Base-by-base conservation (phyloP, 92 coral and sea anemone species). In the Epizoanthus illoricatus region DNA sequence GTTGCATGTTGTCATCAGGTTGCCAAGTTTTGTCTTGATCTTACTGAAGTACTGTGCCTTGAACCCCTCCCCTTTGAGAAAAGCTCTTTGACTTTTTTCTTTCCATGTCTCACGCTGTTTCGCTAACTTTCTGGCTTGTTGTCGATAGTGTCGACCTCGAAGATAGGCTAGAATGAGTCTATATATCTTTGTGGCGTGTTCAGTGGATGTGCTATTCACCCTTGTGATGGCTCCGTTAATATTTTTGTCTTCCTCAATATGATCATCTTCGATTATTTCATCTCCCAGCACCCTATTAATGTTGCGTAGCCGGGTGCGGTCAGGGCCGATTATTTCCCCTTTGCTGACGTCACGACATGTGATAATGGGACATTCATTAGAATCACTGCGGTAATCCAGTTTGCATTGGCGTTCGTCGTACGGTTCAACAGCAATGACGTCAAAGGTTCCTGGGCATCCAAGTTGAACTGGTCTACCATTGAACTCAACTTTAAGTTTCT, bases 81-180 rank as follows among this genome's bases (percentile, higher is more conserved):
- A 61, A 41, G 71, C 81, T 10, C 10, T 40, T 62, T 76, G 81
- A 61, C 81, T 76, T 19, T 42, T 76, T 3, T 18, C 24, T 71
- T 82, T 75, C 90, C 90, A 87, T 28, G 33, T 28, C 69, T 18
- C 57, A 0, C 90, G 86, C 80, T 69, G 60, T 75, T 81, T 45
- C 19, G 80, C 86, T 6, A 74, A 80, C 58, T 87, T 76, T 12
- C 63, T 56, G 73, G 90, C 90, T 28, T 87, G 82, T 8, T 28
- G 23, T 28, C 90, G 86, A 43, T 75, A 87, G 75, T 87, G 80
- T 5, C 42, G 67, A 55, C 84, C 87, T 15, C 73, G 79, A 59
- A 81, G 71, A 21, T 76, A 75, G 59, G 65, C 75, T 0, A 66
- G 66, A 75, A 81, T 62, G 60, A 82, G 86, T 0, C 39, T 18